These are phyloP conservation scores for Cygnus olor DNA, from an alignment of 2,797 vertebrate species.

Conservation along the genomic window DNA sequence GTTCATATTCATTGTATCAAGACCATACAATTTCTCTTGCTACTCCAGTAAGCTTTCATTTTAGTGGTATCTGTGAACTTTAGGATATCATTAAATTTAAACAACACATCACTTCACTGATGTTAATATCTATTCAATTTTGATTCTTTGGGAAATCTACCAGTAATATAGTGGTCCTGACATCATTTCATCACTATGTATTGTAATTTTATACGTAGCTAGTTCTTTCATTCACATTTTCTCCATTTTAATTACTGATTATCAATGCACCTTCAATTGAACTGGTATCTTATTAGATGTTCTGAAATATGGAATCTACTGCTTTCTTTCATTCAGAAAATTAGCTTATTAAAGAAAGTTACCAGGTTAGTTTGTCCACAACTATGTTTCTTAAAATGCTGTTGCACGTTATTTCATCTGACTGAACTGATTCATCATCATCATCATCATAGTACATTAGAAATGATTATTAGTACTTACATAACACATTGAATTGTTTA, in stretches of 20 bases:
- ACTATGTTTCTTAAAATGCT: not conserved
- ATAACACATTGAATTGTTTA: not conserved
- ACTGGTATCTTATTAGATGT: not conserved
- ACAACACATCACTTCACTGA: not conserved
- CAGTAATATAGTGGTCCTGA: not conserved
- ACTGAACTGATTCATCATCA: not conserved
- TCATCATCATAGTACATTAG: not conserved
- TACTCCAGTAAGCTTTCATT: not conserved
- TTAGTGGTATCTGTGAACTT: not conserved
- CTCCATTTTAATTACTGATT: not conserved
- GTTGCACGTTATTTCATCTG: not conserved
- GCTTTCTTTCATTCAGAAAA: not conserved
- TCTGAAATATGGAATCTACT: not conserved
- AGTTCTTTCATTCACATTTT: not conserved
- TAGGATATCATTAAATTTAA: not conserved
- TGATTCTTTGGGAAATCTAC: not conserved
- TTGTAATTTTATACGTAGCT: not conserved
- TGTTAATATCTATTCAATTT: not conserved
- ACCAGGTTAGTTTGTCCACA: not conserved
- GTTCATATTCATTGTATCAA: not conserved
- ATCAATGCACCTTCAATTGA: not conserved
- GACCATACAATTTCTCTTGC: not conserved
- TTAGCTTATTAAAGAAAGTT: not conserved
- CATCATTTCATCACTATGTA: not conserved
- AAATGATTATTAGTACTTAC: not conserved